Conservation (phyloP, 2,888 invertebrate genomes). For the Lymantria dispar region DNA sequence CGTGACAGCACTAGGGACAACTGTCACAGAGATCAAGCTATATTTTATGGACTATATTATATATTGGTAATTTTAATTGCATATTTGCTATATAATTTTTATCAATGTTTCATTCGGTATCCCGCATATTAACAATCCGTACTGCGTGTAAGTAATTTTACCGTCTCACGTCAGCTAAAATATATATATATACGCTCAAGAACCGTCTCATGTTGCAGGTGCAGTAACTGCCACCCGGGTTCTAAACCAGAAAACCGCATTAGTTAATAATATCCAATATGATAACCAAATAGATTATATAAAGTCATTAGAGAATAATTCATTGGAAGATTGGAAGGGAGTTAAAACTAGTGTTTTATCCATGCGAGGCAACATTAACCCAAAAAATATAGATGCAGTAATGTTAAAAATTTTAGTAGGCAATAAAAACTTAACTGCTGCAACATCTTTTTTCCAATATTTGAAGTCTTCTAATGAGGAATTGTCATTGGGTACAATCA, state of each 20-base stretch:
- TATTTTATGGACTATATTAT: too few relatives aligned
- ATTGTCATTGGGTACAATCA: conserved; percentile 81
- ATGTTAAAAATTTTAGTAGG: conserved; percentile 79
- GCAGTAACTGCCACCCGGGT: conserved; percentile 19
- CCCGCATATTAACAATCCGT: conserved; percentile 23
- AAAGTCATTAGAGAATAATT: conserved; percentile 39
- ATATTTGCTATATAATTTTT: too few relatives aligned
- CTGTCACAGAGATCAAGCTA: too few relatives aligned
- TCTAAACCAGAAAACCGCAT: conserved; percentile 15
- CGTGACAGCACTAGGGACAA: too few relatives aligned
- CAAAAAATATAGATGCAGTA: conserved; percentile 83
- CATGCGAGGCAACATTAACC: conserved; percentile 56
- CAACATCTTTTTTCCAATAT: conserved; percentile 82
- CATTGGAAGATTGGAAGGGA: conserved; percentile 54
- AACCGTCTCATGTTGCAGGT: conserved; percentile 24
- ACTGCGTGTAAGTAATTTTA: background rate
- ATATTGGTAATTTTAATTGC: too few relatives aligned
- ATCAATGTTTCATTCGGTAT: conserved; percentile 31
- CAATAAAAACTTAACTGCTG: conserved; percentile 67
- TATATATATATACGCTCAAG: background rate
- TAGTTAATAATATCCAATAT: conserved; percentile 4
- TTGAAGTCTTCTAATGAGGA: conserved; percentile 69
- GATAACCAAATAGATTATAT: conserved; percentile 57
- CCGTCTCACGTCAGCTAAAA: too few relatives aligned
- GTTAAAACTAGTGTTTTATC: conserved; percentile 67